Evolutionary conservation across 2,888 invertebrate genomes (phyloP).

Genomic region (Belgica antarctica): DNA sequence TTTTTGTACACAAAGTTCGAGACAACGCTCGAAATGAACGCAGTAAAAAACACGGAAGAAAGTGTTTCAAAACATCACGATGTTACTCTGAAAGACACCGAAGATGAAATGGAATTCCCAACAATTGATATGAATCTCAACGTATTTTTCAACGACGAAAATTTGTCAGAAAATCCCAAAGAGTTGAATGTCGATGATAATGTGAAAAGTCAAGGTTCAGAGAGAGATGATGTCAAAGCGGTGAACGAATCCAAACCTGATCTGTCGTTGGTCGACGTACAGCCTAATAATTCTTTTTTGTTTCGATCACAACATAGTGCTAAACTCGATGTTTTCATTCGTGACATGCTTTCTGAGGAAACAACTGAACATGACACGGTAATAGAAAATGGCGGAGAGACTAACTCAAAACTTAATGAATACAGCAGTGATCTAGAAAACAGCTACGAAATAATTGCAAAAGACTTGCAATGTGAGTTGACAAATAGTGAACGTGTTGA

Average conservation of each 20-base stretch:
- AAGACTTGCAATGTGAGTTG: neutral
- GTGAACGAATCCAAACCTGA: slow-evolving; percentile 46
- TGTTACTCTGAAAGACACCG: slow-evolving; percentile 6
- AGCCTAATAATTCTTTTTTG: slow-evolving; percentile 67
- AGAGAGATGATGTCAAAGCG: neutral
- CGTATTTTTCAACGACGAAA: slow-evolving; percentile 39
- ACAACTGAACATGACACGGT: neutral
- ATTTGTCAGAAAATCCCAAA: slow-evolving; percentile 45
- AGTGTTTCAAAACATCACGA: neutral
- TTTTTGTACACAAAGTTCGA: slow-evolving; percentile 33
- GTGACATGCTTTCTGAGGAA: slow-evolving; percentile 33
- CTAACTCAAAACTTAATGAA: neutral
- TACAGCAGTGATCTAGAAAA: neutral
- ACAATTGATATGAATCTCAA: slow-evolving; percentile 39
- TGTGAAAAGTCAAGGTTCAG: slow-evolving; percentile 16
- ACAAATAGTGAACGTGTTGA: slow-evolving; percentile 25
- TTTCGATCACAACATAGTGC: slow-evolving; percentile 58
- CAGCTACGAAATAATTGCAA: slow-evolving; percentile 36
- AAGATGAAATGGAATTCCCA: slow-evolving; percentile 34
- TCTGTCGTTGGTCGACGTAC: slow-evolving; percentile 50
- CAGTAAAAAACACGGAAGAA: neutral
- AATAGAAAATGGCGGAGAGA: neutral
- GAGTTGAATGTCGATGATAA: slow-evolving; percentile 46
- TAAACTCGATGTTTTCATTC: slow-evolving; percentile 34
- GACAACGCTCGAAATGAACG: neutral